Evolutionary conservation across 2,888 invertebrate genomes (phyloP).

Genomic region (Diaphora mendica): DNA sequence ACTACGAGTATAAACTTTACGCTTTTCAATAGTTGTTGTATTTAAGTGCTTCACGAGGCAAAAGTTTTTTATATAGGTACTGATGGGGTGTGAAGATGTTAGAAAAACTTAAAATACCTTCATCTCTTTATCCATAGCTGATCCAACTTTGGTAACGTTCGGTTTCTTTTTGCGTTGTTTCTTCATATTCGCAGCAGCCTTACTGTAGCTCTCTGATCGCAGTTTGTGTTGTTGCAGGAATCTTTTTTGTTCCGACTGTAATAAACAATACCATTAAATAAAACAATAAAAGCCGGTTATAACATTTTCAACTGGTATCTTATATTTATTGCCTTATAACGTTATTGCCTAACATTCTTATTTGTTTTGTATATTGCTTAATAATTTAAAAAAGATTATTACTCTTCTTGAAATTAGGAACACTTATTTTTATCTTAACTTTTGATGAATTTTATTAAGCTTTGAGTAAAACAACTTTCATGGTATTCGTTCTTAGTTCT

Average conservation of each 20-base stretch:
- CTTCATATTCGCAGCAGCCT: slow-evolving; percentile 96
- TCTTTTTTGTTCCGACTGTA: slow-evolving; percentile 95
- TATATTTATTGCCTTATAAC: no score
- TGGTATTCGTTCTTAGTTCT: background rate
- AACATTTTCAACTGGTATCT: slow-evolving; percentile 19
- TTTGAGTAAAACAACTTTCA: background rate
- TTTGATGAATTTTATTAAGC: background rate
- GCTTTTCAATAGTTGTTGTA: background rate
- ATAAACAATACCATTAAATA: slow-evolving; percentile 41
- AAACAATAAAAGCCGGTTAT: slow-evolving; percentile 16
- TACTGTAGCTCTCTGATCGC: slow-evolving; percentile 95
- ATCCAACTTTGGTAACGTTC: slow-evolving; percentile 91
- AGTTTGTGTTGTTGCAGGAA: slow-evolving; percentile 97
- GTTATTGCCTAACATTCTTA: no score
- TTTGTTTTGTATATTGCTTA: no score
- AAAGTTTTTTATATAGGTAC: background rate
- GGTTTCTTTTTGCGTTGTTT: slow-evolving; percentile 96
- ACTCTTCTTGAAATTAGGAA: no score
- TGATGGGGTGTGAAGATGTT: background rate
- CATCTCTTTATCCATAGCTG: slow-evolving; percentile 96
- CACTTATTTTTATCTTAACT: background rate
- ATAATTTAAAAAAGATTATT: no score
- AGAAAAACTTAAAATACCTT: slow-evolving; percentile 85
- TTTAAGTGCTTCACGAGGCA: background rate
- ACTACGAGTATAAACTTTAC: background rate